Conservation (phyloP, 2,797 vertebrate genomes). For the Cuculus canorus region DNA sequence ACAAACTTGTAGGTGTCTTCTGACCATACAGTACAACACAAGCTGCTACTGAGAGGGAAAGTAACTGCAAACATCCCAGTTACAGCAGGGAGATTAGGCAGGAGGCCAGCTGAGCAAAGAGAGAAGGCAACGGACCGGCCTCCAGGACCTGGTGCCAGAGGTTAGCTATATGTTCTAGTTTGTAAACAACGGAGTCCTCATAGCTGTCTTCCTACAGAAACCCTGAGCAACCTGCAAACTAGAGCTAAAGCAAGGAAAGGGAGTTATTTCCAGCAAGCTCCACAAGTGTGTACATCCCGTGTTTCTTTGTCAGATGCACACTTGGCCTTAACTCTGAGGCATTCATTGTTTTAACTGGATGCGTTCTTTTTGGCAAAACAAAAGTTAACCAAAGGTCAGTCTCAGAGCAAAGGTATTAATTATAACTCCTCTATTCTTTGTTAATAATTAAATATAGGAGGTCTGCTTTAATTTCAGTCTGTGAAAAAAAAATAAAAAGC, state of each 20-base stretch:
- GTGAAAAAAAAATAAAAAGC: background rate
- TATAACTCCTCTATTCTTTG: background rate
- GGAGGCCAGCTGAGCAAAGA: constrained; percentile 62
- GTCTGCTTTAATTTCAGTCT: background rate
- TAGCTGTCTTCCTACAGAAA: background rate
- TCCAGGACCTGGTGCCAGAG: background rate
- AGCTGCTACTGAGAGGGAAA: background rate
- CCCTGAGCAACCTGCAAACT: background rate
- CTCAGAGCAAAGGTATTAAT: background rate
- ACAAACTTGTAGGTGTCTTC: background rate
- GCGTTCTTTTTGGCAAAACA: background rate
- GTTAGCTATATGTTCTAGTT: background rate
- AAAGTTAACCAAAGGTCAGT: background rate
- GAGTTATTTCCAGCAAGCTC: background rate
- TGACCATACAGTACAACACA: background rate
- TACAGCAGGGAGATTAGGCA: background rate
- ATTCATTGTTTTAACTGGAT: background rate
- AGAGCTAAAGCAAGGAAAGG: background rate
- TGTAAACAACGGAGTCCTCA: background rate
- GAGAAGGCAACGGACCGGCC: background rate
- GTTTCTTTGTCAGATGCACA: background rate
- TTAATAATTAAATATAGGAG: background rate
- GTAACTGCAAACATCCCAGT: constrained; percentile 1
- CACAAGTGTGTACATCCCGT: fast-evolving
- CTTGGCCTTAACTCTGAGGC: background rate